Evolutionary conservation across 2,888 invertebrate species (phyloP).

Genomic region (Tetramorium bicarinatum): DNA sequence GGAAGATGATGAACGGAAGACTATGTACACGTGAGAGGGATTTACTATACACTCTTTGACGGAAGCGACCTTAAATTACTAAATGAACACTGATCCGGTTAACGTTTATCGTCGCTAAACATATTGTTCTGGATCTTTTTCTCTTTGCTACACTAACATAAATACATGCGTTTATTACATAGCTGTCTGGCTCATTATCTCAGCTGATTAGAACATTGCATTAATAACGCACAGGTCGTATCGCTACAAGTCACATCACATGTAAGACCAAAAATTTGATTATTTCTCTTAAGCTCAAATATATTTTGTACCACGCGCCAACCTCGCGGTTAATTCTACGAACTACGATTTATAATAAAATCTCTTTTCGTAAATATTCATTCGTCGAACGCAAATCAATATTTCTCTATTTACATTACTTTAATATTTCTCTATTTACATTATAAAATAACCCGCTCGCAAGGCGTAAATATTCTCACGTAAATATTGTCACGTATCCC

Average conservation of each 20-base stretch:
- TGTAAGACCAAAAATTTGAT: background rate
- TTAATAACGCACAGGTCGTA: constrained; percentile 6
- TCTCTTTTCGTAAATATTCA: background rate
- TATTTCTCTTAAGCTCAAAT: constrained; percentile 11
- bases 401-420: background rate
- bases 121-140: constrained; percentile 34
- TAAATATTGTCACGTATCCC: background rate
- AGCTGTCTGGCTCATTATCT: constrained; percentile 5
- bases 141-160: background rate
- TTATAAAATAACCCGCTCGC: constrained; percentile 1
- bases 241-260: constrained; percentile 12
- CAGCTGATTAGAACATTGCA: background rate
- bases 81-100: constrained; percentile 42
- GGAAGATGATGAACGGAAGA: too few relatives aligned
- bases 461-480: background rate
- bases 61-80: constrained; percentile 21
- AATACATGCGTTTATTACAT: constrained; percentile 1
- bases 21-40: constrained; percentile 63
- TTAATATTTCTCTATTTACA: constrained; percentile 7
- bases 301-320: background rate
- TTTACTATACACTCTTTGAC: background rate
- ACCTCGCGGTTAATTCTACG: background rate
- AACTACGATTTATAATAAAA: constrained; percentile 7
- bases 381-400: background rate
- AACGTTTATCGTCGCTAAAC: constrained; percentile 55